These are phyloP conservation scores for Tachycineta bicolor DNA, from an alignment of 2,113 vertebrate genomes.

Conservation along the genomic window DNA sequence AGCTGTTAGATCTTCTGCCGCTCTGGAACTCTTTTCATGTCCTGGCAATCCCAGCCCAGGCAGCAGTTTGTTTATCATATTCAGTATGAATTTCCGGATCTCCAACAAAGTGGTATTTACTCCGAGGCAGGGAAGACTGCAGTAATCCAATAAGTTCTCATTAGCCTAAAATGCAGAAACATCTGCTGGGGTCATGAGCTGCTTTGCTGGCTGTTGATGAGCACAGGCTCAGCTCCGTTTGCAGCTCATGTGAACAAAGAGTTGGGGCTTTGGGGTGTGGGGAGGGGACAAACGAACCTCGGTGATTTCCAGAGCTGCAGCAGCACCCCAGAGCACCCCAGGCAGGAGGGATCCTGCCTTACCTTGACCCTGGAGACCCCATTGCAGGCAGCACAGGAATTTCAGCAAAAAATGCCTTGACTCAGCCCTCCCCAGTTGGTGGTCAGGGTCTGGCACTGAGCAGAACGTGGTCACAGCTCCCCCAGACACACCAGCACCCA, in stretches of 20 bases:
- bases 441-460: not conserved
- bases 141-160: conserved; percentile 69
- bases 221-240: not conserved
- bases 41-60: conserved; percentile 18
- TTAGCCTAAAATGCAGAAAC: conserved; percentile 69
- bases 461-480: not conserved
- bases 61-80: conserved; percentile 55
- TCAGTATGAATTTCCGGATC: conserved; percentile 60
- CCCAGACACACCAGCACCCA: not conserved
- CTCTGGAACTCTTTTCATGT: conserved; percentile 32
- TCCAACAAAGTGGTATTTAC: conserved; percentile 53
- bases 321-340: not conserved
- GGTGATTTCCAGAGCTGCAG: not conserved
- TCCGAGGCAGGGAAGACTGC: conserved; percentile 33
- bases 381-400: not conserved
- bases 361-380: not conserved
- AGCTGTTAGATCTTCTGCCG: conserved; percentile 26
- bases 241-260: not conserved
- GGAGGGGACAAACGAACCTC: not conserved
- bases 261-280: not conserved
- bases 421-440: not conserved
- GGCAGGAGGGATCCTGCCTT: not conserved
- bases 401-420: not conserved
- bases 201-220: not conserved
- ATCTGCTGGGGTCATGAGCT: conserved; percentile 37